Evolutionary conservation across 2,113 vertebrate species (phyloP).

Genomic region (Psilopogon haemacephalus): DNA sequence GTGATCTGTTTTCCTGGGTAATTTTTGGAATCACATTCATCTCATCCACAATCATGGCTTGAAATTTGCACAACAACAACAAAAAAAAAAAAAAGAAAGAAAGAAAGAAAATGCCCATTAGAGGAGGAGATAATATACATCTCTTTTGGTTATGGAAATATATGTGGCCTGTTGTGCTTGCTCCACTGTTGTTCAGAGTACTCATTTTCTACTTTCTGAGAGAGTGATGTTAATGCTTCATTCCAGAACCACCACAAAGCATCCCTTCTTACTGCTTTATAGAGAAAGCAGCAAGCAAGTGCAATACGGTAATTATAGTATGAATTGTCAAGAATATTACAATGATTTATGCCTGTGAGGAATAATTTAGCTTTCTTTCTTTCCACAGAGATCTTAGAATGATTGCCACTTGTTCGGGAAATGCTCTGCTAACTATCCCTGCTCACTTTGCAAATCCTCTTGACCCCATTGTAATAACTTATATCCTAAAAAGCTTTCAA

Average conservation of each 20-base stretch:
- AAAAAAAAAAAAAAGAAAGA: neutral
- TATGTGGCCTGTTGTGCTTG: neutral
- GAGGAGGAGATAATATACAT: neutral
- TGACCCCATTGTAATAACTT: neutral
- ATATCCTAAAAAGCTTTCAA: constrained; percentile 11
- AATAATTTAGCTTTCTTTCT: neutral
- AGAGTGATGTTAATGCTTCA: neutral
- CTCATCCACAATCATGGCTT: neutral
- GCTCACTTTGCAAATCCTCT: neutral
- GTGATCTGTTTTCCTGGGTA: neutral
- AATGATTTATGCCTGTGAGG: constrained; percentile 7
- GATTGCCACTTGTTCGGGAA: constrained; percentile 21
- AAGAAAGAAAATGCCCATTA: neutral
- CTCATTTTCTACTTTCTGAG: neutral
- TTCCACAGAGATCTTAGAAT: neutral
- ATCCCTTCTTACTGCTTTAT: neutral
- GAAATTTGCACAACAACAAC: neutral
- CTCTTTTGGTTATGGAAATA: neutral
- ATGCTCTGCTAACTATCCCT: neutral
- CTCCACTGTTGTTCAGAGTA: neutral
- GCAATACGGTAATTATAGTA: neutral
- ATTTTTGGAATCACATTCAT: neutral
- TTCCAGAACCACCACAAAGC: neutral
- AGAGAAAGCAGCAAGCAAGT: neutral
- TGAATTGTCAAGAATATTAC: constrained; percentile 9